Evolutionary conservation across 2,797 vertebrate species (phyloP).

Genomic region (Hemibagrus guttatus): DNA sequence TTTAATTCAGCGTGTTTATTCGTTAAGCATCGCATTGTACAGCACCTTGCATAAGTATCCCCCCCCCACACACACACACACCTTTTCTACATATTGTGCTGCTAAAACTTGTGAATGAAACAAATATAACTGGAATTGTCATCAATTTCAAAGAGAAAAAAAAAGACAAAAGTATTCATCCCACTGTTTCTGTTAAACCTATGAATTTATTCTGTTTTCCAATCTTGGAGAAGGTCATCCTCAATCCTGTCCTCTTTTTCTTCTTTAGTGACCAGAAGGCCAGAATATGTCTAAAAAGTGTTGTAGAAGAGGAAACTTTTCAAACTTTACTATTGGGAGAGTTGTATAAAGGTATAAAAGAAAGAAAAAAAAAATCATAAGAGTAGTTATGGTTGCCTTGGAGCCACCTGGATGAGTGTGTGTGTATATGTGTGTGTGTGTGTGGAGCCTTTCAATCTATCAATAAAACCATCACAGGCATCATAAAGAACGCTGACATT

Average conservation of each 20-base stretch:
- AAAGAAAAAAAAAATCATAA: slow-evolving; percentile 16
- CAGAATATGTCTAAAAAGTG: not conserved
- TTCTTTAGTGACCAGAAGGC: not conserved
- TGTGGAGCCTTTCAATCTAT: slow-evolving; percentile 62
- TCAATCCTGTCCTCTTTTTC: not conserved
- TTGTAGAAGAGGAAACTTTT: not conserved
- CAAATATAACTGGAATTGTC: not conserved
- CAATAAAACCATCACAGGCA: slow-evolving; percentile 74
- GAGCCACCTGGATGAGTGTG: slow-evolving; percentile 1
- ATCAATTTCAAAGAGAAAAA: not conserved
- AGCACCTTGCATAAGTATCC: not conserved
- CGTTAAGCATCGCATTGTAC: not conserved
- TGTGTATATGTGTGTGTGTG: slow-evolving; percentile 37
- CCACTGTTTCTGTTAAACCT: not conserved
- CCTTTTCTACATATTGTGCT: not conserved
- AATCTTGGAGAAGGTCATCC: not conserved
- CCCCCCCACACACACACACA: too few relatives aligned
- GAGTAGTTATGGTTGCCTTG: slow-evolving; percentile 27
- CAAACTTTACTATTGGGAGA: too few relatives aligned
- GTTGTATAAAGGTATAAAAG: too few relatives aligned
- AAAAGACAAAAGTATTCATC: not conserved
- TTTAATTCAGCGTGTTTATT: not conserved
- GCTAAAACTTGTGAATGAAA: not conserved
- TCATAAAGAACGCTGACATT: slow-evolving; percentile 78
- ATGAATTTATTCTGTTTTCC: not conserved